phyloP scores from a whole-genome alignment of 2,888 invertebrate species.

The Drosophila lutescens region DNA sequence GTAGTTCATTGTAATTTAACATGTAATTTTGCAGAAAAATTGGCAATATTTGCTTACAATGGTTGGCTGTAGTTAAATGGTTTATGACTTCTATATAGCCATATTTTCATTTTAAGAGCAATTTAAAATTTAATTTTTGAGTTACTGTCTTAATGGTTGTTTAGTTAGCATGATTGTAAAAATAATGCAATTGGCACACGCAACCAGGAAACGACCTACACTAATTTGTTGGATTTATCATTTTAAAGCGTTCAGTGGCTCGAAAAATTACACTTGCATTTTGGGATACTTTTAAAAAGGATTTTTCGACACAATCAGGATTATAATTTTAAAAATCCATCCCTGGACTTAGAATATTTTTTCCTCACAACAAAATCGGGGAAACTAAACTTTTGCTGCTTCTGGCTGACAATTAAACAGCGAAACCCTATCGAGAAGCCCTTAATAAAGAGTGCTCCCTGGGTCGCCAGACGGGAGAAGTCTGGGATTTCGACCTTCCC shows the following conservation, averaged over 20 bases:
- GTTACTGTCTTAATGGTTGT: conserved; percentile 15
- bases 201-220: conserved; percentile 23
- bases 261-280: background rate
- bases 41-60: background rate
- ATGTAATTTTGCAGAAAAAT: background rate
- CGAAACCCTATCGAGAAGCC: conserved; percentile 69
- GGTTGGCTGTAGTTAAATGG: background rate
- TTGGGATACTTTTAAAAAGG: background rate
- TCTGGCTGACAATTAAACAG: conserved; percentile 50
- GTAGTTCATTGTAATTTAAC: background rate
- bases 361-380: conserved; percentile 40
- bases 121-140: conserved; percentile 17
- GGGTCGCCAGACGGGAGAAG: conserved; percentile 9
- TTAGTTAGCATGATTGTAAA: conserved; percentile 12
- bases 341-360: too few species aligned
- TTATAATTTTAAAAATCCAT: conserved; percentile 7
- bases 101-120: conserved; percentile 3
- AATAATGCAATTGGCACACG: conserved; percentile 23
- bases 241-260: background rate
- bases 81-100: background rate
- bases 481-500: conserved; percentile 7
- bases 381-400: conserved; percentile 34
- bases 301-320: too few species aligned
- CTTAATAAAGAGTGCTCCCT: conserved; percentile 28
- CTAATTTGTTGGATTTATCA: conserved; percentile 16